Conservation (phyloP, 2,888 invertebrate species). For the Xestoiulus laeticollis region DNA sequence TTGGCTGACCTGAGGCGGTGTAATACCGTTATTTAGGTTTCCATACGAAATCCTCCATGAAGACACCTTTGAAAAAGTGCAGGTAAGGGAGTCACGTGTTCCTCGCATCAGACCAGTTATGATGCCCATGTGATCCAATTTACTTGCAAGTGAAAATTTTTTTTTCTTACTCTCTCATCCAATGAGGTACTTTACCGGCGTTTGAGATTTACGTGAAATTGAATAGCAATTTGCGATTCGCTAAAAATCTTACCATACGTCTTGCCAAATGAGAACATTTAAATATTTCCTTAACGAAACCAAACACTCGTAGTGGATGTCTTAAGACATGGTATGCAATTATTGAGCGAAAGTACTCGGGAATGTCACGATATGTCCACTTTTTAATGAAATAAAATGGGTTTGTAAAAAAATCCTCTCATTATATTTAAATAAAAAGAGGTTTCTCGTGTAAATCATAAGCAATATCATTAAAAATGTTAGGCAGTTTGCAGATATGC, state of each 20-base stretch:
- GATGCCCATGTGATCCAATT: conserved; percentile 38
- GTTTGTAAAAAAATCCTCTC: background rate
- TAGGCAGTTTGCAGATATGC: no score
- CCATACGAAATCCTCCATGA: background rate
- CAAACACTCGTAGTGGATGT: background rate
- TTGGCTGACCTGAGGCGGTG: conserved; percentile 35
- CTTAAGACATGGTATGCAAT: background rate
- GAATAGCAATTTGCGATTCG: conserved; percentile 27
- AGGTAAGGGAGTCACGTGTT: conserved; percentile 35
- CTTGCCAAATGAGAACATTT: conserved; percentile 35
- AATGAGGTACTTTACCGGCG: conserved; percentile 39
- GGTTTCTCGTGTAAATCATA: background rate
- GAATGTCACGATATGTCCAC: background rate
- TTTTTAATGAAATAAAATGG: background rate
- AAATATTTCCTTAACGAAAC: background rate
- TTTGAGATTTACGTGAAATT: background rate
- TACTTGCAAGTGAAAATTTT: background rate
- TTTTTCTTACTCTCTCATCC: background rate
- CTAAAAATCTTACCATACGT: background rate
- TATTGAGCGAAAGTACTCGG: background rate
- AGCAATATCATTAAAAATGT: no score
- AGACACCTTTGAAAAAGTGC: conserved; percentile 36
- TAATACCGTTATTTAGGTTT: conserved; percentile 48
- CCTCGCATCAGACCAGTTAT: conserved; percentile 25
- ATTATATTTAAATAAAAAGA: background rate